These are phyloP conservation scores for Bombus huntii DNA, from an alignment of 1,140 invertebrate species.

Conservation along the genomic window DNA sequence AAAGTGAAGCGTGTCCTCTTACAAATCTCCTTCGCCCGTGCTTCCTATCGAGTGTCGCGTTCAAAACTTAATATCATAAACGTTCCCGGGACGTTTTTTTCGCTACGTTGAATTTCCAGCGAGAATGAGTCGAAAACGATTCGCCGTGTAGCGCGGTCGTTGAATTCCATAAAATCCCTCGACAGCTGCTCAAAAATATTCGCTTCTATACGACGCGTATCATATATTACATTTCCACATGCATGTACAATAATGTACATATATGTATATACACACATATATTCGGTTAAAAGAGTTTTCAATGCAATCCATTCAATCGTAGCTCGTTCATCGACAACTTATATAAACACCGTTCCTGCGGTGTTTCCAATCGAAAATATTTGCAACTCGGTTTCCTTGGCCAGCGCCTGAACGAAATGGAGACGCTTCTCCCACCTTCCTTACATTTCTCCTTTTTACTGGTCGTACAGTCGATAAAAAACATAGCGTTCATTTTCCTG, in stretches of 20 bases:
- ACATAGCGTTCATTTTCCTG: background rate
- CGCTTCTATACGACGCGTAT: background rate
- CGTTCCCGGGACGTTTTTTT: no score
- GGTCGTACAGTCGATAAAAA: no score
- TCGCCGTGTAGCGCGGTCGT: background rate
- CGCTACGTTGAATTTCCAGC: background rate
- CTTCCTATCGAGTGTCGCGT: background rate
- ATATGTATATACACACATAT: background rate
- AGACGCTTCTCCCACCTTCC: background rate
- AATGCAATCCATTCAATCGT: conserved; percentile 11
- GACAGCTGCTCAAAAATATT: conserved; percentile 26
- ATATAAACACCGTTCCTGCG: conserved; percentile 20
- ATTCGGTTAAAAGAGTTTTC: conserved; percentile 15
- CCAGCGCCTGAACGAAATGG: background rate
- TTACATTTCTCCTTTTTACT: no score
- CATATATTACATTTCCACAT: background rate
- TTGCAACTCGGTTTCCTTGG: background rate
- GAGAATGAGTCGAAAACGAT: background rate
- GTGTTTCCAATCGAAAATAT: conserved; percentile 22
- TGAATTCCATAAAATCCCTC: background rate
- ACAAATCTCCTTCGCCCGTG: background rate
- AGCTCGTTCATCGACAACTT: background rate
- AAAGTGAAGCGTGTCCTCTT: background rate
- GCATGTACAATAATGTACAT: no score
- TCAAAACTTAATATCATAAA: conserved; percentile 1